phyloP scores from a whole-genome alignment of 2,888 invertebrate species.

The Apamea monoglypha region DNA sequence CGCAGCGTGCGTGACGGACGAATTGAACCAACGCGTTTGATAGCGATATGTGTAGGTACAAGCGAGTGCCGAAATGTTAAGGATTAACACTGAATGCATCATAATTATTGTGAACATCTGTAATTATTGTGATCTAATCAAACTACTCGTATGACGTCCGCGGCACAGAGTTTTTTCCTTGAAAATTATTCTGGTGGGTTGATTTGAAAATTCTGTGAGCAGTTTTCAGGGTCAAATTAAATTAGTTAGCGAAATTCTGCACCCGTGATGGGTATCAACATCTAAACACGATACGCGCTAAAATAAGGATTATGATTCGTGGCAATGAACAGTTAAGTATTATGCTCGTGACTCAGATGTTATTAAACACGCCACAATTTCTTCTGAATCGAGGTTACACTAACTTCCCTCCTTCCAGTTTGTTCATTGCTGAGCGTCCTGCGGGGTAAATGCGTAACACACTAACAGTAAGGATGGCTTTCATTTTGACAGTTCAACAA shows the following conservation, averaged over 20 bases:
- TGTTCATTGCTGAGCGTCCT: background rate
- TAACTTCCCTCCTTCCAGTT: background rate
- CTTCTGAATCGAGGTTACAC: background rate
- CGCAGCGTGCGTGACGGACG: constrained; percentile 79
- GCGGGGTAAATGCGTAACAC: too few relatives aligned
- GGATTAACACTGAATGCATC: background rate
- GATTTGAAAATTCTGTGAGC: background rate
- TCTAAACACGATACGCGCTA: too few relatives aligned
- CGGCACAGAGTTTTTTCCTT: background rate
- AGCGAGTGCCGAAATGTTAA: constrained; percentile 41
- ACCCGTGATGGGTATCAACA: too few relatives aligned
- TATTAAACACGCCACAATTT: background rate
- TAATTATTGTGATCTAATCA: constrained; percentile 6
- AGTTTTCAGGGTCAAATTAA: background rate
- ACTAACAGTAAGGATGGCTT: too few relatives aligned
- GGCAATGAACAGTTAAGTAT: too few relatives aligned
- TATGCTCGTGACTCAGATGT: too few relatives aligned
- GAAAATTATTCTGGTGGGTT: background rate
- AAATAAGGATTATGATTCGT: too few relatives aligned
- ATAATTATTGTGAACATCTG: background rate
- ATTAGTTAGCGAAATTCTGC: too few relatives aligned
- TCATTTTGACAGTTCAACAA: too few relatives aligned
- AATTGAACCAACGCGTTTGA: constrained; percentile 72
- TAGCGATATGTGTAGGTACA: constrained; percentile 65
- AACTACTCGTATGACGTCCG: background rate